Percentiles rank a stretch among this genome's conserved stretches.
Evolutionary conservation across 1,140 invertebrate genomes (phyloP).

Genomic region (Magallana ariakensis): DNA sequence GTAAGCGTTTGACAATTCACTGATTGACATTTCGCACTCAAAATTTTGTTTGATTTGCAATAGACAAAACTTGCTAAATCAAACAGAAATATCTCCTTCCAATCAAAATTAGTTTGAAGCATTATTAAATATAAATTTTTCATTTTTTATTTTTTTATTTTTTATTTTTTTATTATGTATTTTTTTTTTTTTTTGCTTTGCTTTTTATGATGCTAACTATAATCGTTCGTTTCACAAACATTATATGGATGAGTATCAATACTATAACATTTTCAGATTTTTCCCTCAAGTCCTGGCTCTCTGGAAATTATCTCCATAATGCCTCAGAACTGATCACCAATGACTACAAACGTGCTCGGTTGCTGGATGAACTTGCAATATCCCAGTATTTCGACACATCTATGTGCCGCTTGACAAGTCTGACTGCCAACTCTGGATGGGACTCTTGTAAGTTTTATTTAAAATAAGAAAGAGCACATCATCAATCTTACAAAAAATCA

Average conservation of each 20-base stretch:
- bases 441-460: not conserved
- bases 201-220: too few relatives aligned
- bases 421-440: not conserved
- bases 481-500: too few relatives aligned
- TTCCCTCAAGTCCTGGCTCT: not conserved
- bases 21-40: not conserved
- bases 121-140: too few relatives aligned
- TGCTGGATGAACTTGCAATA: conserved; percentile 3
- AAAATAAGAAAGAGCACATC: too few relatives aligned
- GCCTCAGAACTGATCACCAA: not conserved
- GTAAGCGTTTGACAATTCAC: not conserved
- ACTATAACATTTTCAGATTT: not conserved
- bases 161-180: too few relatives aligned
- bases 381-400: conserved; percentile 17
- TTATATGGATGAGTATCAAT: too few relatives aligned
- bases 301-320: not conserved
- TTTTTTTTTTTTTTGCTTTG: too few relatives aligned
- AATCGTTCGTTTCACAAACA: too few relatives aligned
- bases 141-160: too few relatives aligned
- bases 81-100: too few relatives aligned
- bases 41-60: not conserved
- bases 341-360: not conserved
- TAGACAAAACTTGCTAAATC: too few relatives aligned
- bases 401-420: not conserved
- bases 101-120: too few relatives aligned